Base-by-base conservation (phyloP, 2,888 invertebrate species). In the Meta bourneti region DNA sequence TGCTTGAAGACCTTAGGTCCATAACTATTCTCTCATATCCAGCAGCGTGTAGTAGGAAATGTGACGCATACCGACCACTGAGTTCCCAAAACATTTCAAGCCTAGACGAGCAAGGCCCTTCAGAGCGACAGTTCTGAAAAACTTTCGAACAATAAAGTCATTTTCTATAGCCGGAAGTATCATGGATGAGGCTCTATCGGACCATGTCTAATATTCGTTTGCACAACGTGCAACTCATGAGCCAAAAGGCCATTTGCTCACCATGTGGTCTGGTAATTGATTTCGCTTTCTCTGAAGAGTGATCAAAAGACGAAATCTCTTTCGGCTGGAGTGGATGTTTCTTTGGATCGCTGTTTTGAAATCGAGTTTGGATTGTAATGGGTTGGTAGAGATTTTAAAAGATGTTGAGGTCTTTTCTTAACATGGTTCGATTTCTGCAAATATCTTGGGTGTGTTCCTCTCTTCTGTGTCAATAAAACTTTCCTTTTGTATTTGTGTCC, bases 121-220 rank as follows among this genome's bases (percentile, higher is more conserved):
- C n/a, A 48, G 51, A 77, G 16, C 16, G 77, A 16, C 49, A n/a
- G 77, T 61, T 80, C 34, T 54, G 20, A 34, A 34, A 48, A 69
- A 69, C 48, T 71, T 9, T 5, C 49, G 72, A 49, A 51, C 34
- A 20, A 74, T 20, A 5, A 16, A 84, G 84, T 54, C 75, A 54
- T 72, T 84, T 77, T 20, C 16, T 20, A 11, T 6, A n/a, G 54
- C 80, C 80, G 87, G 72, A 80, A 69, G 79, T 80, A 80, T 80
- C 78, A 20, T 61, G 52, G 82, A 74, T 75, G 82, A 83, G 48
- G 75, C 13, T 34, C 52, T 78, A 72, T 71, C 77, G 78, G 77
- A 84, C 89, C 89, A 77, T 89, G 72, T 71, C 83, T 84, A 89
- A 89, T 89, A 88, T 34, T 74, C 61, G 61, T 81, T 88, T 81